Conservation (phyloP, 2,888 invertebrate species). For the Mechanitis mazaeus region DNA sequence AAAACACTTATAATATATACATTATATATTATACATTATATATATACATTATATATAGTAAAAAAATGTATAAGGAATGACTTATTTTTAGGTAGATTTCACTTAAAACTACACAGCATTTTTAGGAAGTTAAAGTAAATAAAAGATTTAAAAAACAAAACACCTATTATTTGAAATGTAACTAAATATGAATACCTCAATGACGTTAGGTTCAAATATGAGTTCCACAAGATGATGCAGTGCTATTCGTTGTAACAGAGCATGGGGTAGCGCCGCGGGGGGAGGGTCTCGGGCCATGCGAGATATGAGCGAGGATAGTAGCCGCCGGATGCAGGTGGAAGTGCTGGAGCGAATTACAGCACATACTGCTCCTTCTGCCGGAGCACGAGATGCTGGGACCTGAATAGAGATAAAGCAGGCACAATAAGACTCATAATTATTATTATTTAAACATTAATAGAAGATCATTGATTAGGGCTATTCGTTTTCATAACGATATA, state of each 20-base stretch:
- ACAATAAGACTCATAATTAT: background rate
- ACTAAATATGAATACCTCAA: slow-evolving; percentile 46
- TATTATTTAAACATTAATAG: background rate
- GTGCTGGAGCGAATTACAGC: slow-evolving; percentile 60
- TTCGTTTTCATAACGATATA: too few relatives aligned
- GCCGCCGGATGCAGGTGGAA: slow-evolving; percentile 51
- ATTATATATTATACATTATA: too few relatives aligned
- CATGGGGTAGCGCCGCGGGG: slow-evolving; percentile 70
- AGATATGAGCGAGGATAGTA: slow-evolving; percentile 65
- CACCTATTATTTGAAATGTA: background rate
- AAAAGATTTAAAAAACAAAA: too few relatives aligned
- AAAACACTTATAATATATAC: too few relatives aligned
- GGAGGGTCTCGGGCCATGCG: slow-evolving; percentile 70
- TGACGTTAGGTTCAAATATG: slow-evolving; percentile 60
- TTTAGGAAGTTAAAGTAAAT: too few relatives aligned
- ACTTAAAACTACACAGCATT: too few relatives aligned
- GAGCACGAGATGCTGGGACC: slow-evolving; percentile 63
- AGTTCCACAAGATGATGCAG: slow-evolving; percentile 63
- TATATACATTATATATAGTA: too few relatives aligned
- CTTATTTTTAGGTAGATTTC: too few relatives aligned
- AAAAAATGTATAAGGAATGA: too few relatives aligned
- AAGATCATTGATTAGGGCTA: background rate
- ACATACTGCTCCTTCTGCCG: slow-evolving; percentile 69
- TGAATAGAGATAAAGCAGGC: slow-evolving; percentile 29
- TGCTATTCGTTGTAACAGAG: slow-evolving; percentile 59